Percentiles rank a stretch among this genome's conserved stretches.
phyloP scores from a whole-genome alignment of 2,113 vertebrate genomes.

The Onychostruthus taczanowskii region DNA sequence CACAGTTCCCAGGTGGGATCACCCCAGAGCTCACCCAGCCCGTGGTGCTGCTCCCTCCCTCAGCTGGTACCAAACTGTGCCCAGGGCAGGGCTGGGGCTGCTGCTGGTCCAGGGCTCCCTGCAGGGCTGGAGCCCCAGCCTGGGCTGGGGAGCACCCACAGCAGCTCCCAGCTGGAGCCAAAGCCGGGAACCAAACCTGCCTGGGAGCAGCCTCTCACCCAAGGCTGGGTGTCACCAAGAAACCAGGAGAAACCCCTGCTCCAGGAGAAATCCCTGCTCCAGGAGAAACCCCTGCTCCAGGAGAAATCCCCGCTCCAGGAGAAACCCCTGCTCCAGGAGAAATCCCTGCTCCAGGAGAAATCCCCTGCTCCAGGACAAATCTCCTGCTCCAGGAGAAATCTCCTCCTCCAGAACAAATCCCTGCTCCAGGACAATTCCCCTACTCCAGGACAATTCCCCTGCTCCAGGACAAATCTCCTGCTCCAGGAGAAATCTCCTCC shows the following conservation, averaged over 20 bases:
- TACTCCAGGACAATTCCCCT: neutral
- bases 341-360: too few species aligned
- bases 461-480: neutral
- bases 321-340: neutral
- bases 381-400: neutral
- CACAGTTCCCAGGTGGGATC: neutral
- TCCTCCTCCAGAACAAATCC: too few species aligned
- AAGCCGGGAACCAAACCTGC: neutral
- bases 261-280: too few species aligned
- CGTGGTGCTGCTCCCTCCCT: neutral
- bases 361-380: neutral
- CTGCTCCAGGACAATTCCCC: neutral
- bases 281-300: neutral
- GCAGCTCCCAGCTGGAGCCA: neutral
- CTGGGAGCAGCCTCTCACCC: neutral
- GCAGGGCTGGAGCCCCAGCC: neutral
- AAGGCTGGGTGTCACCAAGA: neutral
- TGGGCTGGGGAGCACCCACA: accelerated
- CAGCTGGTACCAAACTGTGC: neutral
- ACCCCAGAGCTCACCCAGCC: neutral
- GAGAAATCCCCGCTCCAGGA: neutral
- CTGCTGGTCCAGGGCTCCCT: neutral
- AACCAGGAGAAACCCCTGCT: neutral
- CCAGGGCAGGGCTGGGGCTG: neutral
- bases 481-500: neutral